Evolutionary conservation across 2,888 invertebrate species (phyloP).

Genomic region (Leptarthrus brevirostris): DNA sequence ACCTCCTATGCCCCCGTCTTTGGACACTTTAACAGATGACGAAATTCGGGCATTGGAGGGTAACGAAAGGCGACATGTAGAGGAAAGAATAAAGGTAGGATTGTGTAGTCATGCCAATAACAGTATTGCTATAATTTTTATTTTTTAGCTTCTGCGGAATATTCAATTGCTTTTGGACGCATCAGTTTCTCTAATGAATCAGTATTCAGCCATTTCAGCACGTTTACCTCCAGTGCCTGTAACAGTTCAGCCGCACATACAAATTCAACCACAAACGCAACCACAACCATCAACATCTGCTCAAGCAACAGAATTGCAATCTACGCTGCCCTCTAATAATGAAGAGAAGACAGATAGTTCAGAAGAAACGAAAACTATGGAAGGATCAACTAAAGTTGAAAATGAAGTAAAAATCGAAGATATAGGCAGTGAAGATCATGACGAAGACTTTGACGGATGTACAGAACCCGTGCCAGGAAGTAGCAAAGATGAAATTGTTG

Average conservation of each 20-base stretch:
- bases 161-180: constrained; percentile 93
- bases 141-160: constrained; percentile 76
- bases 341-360: not conserved
- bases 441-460: too few relatives aligned
- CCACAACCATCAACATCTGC: constrained; percentile 48
- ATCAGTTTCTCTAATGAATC: constrained; percentile 93
- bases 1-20: constrained; percentile 81
- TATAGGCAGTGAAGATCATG: constrained; percentile 64
- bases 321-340: not conserved
- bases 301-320: constrained; percentile 23
- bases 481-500: constrained; percentile 51
- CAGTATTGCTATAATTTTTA: constrained; percentile 6
- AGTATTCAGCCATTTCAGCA: constrained; percentile 82
- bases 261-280: constrained; percentile 5
- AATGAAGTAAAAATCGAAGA: constrained; percentile 64
- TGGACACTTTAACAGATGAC: constrained; percentile 81
- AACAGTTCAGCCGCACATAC: not conserved
- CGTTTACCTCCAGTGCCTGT: constrained; percentile 68
- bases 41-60: constrained; percentile 92
- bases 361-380: not conserved
- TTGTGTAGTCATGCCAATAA: too few relatives aligned
- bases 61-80: constrained; percentile 84
- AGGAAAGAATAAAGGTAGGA: constrained; percentile 86
- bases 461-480: constrained; percentile 51
- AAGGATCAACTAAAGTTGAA: constrained; percentile 1